Conservation (phyloP, 2,888 invertebrate genomes). For the Cryptophagus acutangulus region DNA sequence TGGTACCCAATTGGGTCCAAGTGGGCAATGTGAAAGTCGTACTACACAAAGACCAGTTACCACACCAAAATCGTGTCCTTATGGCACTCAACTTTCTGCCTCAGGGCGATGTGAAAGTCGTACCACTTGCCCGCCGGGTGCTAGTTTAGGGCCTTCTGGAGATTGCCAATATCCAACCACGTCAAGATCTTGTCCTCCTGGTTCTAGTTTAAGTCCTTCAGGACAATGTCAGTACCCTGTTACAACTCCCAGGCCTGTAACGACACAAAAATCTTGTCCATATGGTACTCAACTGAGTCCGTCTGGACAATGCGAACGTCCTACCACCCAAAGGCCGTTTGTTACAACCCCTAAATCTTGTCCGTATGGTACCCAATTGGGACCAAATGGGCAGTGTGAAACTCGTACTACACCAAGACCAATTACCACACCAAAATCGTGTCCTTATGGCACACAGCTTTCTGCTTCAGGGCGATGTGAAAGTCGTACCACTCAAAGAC, state of each 20-base stretch:
- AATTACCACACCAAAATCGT: slow-evolving; percentile 19
- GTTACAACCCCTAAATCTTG: slow-evolving; percentile 15
- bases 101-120: neutral
- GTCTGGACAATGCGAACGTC: slow-evolving; percentile 13
- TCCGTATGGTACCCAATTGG: slow-evolving; percentile 15
- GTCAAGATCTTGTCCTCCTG: slow-evolving; percentile 22
- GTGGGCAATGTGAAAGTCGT: slow-evolving; percentile 8
- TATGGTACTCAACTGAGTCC: slow-evolving; percentile 20
- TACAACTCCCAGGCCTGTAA: slow-evolving; percentile 19
- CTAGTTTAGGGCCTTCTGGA: neutral
- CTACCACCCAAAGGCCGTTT: slow-evolving; percentile 18
- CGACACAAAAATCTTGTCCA: slow-evolving; percentile 13
- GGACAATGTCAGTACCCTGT: slow-evolving; percentile 20
- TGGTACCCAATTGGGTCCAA: slow-evolving; percentile 13
- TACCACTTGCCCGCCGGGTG: slow-evolving; percentile 3
- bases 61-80: slow-evolving; percentile 1
- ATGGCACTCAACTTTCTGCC: neutral
- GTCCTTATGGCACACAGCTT: neutral
- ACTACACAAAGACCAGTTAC: slow-evolving; percentile 2
- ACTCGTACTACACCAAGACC: slow-evolving; percentile 27
- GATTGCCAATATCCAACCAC: slow-evolving; percentile 4
- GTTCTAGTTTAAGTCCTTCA: slow-evolving; percentile 18
- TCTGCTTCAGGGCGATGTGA: slow-evolving; percentile 9
- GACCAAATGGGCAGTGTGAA: slow-evolving; percentile 38
- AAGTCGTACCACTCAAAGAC: slow-evolving; percentile 7